Base-by-base conservation (phyloP, 2,797 vertebrate species). In the Streptopelia turtur region DNA sequence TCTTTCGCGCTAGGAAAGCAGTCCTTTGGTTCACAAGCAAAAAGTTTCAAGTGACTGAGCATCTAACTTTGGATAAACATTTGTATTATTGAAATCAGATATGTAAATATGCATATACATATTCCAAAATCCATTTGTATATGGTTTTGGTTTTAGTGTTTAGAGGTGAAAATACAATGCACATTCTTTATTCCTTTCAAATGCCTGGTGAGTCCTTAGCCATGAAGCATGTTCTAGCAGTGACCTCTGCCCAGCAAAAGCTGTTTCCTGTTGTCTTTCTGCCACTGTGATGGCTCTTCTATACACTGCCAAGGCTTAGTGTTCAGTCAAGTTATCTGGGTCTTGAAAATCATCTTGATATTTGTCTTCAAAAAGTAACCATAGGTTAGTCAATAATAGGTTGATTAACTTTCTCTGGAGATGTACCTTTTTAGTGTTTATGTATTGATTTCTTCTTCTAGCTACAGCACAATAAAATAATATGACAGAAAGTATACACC, bases 391-490 rank as follows among this genome's bases (percentile, higher is more conserved):
- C 89, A 92, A 75, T 92, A 93, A 83, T 12, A 68, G 55, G 61
- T 69, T 83, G 72, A 87, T 92, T 81, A 65, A 7, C n/a, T 93
- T 93, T 68, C 57, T 92, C 61, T 92, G 39, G 41, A 83, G 50
- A 57, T 59, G n/a, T 24, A 66, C 23, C 37, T 91, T 93, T 94
- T 76, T 59, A 86, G 52, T 69, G n/a, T 81, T 65, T 93, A 7
- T 60, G 70, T 89, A 93, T 74, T 89, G 83, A 90, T 92, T 89
- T 87, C 24, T 89, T 87, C 60, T 64, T 75, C 72, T 91, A 71
- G 30, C 39, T 78, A 47, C 57, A 85, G 72, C 50, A 83, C 82
- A 92, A 59, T 75, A 89, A 87, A 85, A 90, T 71, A 43, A 92
- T 89, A 83, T 1, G 4, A 88, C 70, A 93, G 74, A 86, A 94